phyloP scores from a whole-genome alignment of 2,797 vertebrate species.

The Melanotaenia maccullochi region DNA sequence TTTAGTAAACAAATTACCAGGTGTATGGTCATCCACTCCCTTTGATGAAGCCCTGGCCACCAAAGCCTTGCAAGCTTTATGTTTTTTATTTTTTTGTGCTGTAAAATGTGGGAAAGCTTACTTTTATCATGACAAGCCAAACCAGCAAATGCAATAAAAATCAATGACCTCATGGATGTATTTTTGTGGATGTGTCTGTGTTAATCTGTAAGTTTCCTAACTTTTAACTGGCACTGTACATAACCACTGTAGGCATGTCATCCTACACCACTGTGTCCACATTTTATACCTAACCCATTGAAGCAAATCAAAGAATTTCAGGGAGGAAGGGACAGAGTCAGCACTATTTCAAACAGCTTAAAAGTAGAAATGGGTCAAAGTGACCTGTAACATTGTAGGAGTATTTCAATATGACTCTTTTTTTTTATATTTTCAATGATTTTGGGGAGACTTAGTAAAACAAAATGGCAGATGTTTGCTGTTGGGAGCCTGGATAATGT shows the following conservation, averaged over 20 bases:
- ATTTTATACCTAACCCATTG: neutral
- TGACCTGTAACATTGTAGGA: slow-evolving; percentile 6
- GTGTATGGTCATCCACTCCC: too few relatives aligned
- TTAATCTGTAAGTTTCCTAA: neutral
- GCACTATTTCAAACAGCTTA: slow-evolving; percentile 6
- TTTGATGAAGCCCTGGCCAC: neutral
- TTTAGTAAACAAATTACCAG: neutral
- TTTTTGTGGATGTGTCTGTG: slow-evolving; percentile 8
- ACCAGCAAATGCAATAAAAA: neutral
- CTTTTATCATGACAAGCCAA: slow-evolving; percentile 4
- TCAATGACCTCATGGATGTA: slow-evolving; percentile 1
- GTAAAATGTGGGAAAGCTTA: neutral
- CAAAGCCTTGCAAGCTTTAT: neutral
- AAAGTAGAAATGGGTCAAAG: slow-evolving; percentile 20
- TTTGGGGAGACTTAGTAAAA: neutral
- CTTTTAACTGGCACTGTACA: neutral
- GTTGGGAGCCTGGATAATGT: neutral
- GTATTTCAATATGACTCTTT: neutral
- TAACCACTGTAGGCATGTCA: neutral
- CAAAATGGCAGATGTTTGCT: neutral
- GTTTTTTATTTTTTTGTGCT: neutral
- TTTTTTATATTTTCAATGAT: neutral
- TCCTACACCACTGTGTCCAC: neutral
- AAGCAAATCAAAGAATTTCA: slow-evolving; percentile 9
- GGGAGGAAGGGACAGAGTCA: slow-evolving; percentile 3